Conservation (phyloP, 2,113 vertebrate species). For the Brachypodius melanocephalos region DNA sequence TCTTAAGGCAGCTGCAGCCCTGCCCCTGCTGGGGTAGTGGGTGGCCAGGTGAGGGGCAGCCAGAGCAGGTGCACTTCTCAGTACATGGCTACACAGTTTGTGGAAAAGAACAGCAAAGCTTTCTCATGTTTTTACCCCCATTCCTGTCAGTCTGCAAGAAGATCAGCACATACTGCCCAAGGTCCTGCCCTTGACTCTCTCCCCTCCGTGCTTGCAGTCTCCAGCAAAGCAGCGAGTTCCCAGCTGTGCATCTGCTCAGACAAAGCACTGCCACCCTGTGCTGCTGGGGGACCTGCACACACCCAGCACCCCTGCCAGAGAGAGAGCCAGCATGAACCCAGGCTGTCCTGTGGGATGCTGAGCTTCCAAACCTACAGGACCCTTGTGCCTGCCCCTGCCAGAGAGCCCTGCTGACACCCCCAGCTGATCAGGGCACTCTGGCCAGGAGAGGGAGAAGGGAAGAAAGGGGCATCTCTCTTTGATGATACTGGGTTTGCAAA, state of each 20-base stretch:
- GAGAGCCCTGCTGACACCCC: neutral
- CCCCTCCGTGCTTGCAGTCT: neutral
- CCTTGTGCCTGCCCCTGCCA: neutral
- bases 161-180: neutral
- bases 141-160: neutral
- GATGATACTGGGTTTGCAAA: neutral
- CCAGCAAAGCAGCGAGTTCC: neutral
- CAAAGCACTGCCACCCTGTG: fast-evolving
- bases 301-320: fast-evolving
- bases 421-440: neutral
- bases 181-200: neutral
- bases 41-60: neutral
- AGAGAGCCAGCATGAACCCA: neutral
- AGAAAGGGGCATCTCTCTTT: neutral
- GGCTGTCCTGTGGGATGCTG: neutral
- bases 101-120: neutral
- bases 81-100: neutral
- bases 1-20: neutral
- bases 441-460: neutral
- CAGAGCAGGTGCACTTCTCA: neutral
- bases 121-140: neutral
- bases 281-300: neutral
- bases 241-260: neutral
- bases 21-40: neutral
- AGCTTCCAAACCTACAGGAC: fast-evolving